phyloP scores from a whole-genome alignment of 2,888 invertebrate species.

The Eucriotettix oculatus region DNA sequence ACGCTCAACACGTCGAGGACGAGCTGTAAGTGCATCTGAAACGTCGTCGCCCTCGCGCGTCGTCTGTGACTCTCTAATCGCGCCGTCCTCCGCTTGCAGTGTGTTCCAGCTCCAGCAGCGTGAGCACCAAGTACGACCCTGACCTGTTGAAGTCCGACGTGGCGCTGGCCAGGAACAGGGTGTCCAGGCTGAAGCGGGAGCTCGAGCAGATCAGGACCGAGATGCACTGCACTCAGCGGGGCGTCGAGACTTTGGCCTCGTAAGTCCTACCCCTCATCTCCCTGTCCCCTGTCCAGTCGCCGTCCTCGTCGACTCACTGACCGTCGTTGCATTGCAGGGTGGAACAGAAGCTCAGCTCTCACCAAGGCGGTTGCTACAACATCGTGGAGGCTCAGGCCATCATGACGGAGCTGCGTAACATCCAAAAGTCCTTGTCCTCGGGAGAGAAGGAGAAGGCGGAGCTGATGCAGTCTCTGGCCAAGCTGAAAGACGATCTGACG shows the following conservation, averaged over 20 bases:
- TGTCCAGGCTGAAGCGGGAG: slow-evolving; percentile 76
- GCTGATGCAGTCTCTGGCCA: slow-evolving; percentile 83
- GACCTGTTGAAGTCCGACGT: slow-evolving; percentile 86
- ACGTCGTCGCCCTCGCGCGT: slow-evolving; percentile 4
- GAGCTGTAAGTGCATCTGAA: slow-evolving; percentile 57
- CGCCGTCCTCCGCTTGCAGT: slow-evolving; percentile 32
- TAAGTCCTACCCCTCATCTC: slow-evolving; percentile 38
- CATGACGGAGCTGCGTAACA: slow-evolving; percentile 79
- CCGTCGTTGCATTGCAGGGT: slow-evolving; percentile 38
- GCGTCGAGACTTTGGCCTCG: slow-evolving; percentile 82
- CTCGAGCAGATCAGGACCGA: slow-evolving; percentile 81
- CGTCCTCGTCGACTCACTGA: not conserved
- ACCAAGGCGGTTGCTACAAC: slow-evolving; percentile 75
- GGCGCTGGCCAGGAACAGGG: slow-evolving; percentile 71
- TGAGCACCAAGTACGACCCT: slow-evolving; percentile 87
- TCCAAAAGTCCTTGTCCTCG: slow-evolving; percentile 76
- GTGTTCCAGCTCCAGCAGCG: slow-evolving; percentile 73
- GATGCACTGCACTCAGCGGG: slow-evolving; percentile 79
- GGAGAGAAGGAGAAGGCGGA: slow-evolving; percentile 90
- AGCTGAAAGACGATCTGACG: slow-evolving; percentile 82
- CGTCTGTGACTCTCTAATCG: not conserved
- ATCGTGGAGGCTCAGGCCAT: slow-evolving; percentile 93
- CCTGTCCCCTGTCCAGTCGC: not conserved
- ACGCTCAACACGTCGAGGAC: slow-evolving; percentile 78
- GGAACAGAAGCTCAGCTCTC: slow-evolving; percentile 72